Evolutionary conservation across 2,888 invertebrate genomes (phyloP).

Genomic region (Melanargia galathea): DNA sequence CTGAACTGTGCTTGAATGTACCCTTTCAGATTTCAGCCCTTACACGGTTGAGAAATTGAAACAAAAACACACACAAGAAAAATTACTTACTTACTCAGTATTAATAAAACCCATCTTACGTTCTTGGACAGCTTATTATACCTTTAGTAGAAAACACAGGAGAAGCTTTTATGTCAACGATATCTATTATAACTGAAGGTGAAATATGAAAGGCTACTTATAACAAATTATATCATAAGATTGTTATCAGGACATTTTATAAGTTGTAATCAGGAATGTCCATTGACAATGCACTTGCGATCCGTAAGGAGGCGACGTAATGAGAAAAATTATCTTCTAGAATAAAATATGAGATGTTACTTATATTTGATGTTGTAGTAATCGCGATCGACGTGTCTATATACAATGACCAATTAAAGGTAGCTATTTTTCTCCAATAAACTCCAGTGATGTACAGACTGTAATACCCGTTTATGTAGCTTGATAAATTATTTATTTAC

Average conservation of each 20-base stretch:
- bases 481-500: conserved; percentile 16
- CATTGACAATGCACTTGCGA: conserved; percentile 26
- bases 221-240: conserved; percentile 27
- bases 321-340: conserved; percentile 35
- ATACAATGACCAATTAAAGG: conserved; percentile 32
- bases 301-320: conserved; percentile 30
- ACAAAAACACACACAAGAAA: too few species aligned
- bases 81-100: too few species aligned
- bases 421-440: conserved; percentile 26
- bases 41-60: too few species aligned
- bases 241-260: conserved; percentile 27
- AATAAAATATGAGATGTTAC: conserved; percentile 31
- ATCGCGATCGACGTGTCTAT: conserved; percentile 28
- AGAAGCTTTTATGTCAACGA: conserved; percentile 14
- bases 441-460: conserved; percentile 8
- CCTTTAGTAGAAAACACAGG: neutral
- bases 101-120: neutral
- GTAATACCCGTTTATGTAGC: neutral
- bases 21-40: conserved; percentile 1
- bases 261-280: conserved; percentile 28
- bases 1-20: too few species aligned
- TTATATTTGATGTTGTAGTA: conserved; percentile 28
- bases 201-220: conserved; percentile 22
- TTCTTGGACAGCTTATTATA: neutral
- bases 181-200: conserved; percentile 13